Conservation (phyloP, 2,797 vertebrate species). For the Geotrypetes seraphini region DNA sequence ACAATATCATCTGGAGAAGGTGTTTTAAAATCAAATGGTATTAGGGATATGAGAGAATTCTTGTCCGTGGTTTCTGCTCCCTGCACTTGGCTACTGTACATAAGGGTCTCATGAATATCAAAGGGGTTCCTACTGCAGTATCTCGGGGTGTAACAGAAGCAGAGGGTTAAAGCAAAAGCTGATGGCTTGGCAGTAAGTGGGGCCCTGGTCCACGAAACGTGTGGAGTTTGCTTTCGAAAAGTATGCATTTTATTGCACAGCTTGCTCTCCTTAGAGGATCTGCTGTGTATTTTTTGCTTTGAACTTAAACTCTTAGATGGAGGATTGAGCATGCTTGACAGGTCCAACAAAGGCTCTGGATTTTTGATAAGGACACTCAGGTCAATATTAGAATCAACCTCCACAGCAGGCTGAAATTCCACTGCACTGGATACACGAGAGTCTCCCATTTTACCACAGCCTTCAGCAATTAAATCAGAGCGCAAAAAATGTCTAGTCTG, state of each 20-base stretch:
- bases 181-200: conserved; percentile 76
- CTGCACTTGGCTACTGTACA: conserved; percentile 56
- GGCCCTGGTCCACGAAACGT: conserved; percentile 34
- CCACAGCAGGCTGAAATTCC: conserved; percentile 34
- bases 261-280: conserved; percentile 26
- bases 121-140: conserved; percentile 25
- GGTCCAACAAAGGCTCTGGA: conserved; percentile 12
- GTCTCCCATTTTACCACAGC: conserved; percentile 25
- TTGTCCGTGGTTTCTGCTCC: conserved; percentile 55
- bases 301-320: conserved; percentile 32
- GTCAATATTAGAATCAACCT: conserved; percentile 55
- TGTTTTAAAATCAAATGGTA: conserved; percentile 78
- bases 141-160: conserved; percentile 53
- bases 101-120: conserved; percentile 46
- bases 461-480: conserved; percentile 54
- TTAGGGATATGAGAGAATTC: conserved; percentile 47
- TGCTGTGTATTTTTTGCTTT: conserved; percentile 27
- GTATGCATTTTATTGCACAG: conserved; percentile 18
- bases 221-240: conserved; percentile 33
- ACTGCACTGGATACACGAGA: conserved; percentile 4
- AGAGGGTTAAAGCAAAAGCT: conserved; percentile 79
- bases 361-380: conserved; percentile 66
- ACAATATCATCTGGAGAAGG: conserved; percentile 94
- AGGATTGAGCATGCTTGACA: conserved; percentile 15
- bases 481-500: conserved; percentile 43